These are phyloP conservation scores for Orchestia grillus DNA, from an alignment of 1,140 invertebrate genomes.

Conservation along the genomic window DNA sequence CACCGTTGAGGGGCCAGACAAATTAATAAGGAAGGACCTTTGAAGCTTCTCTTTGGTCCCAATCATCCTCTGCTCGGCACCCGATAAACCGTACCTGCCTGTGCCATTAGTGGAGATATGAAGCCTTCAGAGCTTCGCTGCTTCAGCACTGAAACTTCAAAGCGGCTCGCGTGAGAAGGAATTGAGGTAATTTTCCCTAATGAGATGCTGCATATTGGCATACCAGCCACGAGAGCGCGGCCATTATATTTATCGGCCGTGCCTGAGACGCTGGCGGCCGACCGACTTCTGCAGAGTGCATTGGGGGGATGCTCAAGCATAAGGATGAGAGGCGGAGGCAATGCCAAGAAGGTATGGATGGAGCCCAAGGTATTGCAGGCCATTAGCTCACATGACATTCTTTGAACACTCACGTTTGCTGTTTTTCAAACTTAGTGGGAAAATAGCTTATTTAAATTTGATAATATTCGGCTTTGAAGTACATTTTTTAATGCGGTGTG, in stretches of 20 bases:
- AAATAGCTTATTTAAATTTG: too few relatives aligned
- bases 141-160: background rate
- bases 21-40: background rate
- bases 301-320: background rate
- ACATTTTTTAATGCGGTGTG: background rate
- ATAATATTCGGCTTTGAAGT: background rate
- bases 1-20: background rate
- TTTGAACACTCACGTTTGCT: too few relatives aligned
- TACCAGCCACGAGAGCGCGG: background rate
- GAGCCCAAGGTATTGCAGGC: too few relatives aligned
- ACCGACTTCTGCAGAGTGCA: background rate
- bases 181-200: background rate
- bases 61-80: background rate
- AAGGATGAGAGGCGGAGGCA: background rate
- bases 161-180: background rate
- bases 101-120: background rate
- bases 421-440: background rate
- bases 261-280: background rate
- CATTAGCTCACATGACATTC: too few relatives aligned
- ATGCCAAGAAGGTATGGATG: too few relatives aligned
- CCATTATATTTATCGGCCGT: background rate
- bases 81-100: background rate
- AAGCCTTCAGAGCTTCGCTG: background rate
- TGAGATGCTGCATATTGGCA: background rate
- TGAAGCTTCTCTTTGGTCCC: background rate